These are phyloP conservation scores for Syngnathus floridae DNA, from an alignment of 2,113 vertebrate genomes.

Conservation along the genomic window DNA sequence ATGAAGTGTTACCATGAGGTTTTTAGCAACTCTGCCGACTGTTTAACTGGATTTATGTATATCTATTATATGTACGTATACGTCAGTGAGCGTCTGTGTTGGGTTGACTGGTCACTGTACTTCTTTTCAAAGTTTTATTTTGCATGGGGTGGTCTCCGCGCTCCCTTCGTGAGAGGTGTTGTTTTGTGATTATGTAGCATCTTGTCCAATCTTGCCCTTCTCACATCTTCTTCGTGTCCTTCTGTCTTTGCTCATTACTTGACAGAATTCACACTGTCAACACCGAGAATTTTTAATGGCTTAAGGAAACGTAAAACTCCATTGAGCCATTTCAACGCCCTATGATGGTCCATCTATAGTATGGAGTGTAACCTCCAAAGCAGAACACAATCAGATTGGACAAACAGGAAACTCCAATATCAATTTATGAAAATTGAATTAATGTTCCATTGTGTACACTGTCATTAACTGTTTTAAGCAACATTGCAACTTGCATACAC, in stretches of 20 bases:
- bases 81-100: not conserved
- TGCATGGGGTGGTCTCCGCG: not conserved
- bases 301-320: conserved; percentile 14
- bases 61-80: not conserved
- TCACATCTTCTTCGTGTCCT: conserved; percentile 15
- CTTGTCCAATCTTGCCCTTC: not conserved
- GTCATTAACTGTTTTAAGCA: not conserved
- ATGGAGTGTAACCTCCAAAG: conserved; percentile 6
- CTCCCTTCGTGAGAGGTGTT: conserved; percentile 1
- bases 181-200: conserved; percentile 12
- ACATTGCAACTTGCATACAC: not conserved
- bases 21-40: not conserved
- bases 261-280: conserved; percentile 32
- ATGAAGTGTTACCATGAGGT: conserved; percentile 79
- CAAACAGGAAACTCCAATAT: not conserved
- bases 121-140: not conserved
- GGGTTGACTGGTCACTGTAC: conserved; percentile 49
- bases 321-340: conserved; percentile 19
- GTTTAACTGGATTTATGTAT: not conserved
- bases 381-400: conserved; percentile 23
- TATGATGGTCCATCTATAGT: conserved; percentile 13
- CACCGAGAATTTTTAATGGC: conserved; percentile 34
- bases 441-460: not conserved
- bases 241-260: conserved; percentile 37
- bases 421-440: not conserved